Evolutionary conservation across 2,888 invertebrate species (phyloP).

Genomic region (Masnerella sp.): DNA sequence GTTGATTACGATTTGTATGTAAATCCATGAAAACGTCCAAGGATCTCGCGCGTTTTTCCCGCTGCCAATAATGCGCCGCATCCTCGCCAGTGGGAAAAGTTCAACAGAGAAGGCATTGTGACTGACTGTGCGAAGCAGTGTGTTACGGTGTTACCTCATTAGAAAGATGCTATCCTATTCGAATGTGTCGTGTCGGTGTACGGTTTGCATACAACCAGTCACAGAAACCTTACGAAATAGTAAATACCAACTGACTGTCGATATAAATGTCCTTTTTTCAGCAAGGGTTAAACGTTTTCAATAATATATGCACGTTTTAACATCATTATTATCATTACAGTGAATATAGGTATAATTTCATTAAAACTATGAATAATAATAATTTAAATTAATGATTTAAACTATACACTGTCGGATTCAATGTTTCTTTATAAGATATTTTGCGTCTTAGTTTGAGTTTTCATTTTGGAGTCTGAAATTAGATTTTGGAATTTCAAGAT

Average conservation of each 20-base stretch:
- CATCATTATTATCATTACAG: too few species aligned
- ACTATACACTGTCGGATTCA: too few species aligned
- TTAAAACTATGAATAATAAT: too few species aligned
- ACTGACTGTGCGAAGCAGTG: constrained; percentile 36
- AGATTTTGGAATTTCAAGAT: too few species aligned
- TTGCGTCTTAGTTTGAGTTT: too few species aligned
- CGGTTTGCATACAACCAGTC: constrained; percentile 24
- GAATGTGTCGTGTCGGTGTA: constrained; percentile 27
- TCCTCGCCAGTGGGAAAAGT: constrained; percentile 45
- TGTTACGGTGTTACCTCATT: constrained; percentile 55
- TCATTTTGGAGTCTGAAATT: too few species aligned
- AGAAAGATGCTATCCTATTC: constrained; percentile 47
- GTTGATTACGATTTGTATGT: constrained; percentile 22
- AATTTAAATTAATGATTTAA: too few species aligned
- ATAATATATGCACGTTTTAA: too few species aligned
- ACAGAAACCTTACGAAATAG: constrained; percentile 43
- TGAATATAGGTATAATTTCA: too few species aligned
- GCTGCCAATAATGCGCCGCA: constrained; percentile 30
- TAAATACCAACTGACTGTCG: constrained; percentile 40
- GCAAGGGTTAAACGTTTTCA: too few species aligned
- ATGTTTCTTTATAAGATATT: too few species aligned
- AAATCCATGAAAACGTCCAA: constrained; percentile 7
- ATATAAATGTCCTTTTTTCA: constrained; percentile 40
- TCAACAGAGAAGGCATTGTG: constrained; percentile 48
- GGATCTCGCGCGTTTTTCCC: constrained; percentile 22